Conservation (phyloP, 2,888 invertebrate genomes). For the Cheilosia variabilis region DNA sequence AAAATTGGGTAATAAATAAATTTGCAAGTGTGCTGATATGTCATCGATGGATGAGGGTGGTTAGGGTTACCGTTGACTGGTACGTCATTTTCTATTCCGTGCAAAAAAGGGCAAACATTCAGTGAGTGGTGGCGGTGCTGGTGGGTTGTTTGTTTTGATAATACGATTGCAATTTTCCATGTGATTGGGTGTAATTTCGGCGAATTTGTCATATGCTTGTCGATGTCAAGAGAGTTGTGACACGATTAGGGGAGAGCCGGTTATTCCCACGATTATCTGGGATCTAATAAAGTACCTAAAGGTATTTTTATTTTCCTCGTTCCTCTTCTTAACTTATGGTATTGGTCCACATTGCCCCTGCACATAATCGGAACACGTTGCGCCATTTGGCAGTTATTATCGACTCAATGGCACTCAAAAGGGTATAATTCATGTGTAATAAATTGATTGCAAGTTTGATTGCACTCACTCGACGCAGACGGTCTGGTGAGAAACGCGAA, state of each 20-base stretch:
- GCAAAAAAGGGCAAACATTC: conserved; percentile 62
- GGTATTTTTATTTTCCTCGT: conserved; percentile 32
- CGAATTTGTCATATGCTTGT: conserved; percentile 69
- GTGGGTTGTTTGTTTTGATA: conserved; percentile 72
- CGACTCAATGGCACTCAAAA: conserved; percentile 80
- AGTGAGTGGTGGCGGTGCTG: conserved; percentile 28
- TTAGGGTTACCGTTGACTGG: conserved; percentile 30
- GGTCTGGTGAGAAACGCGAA: background rate
- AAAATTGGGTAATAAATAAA: conserved; percentile 76
- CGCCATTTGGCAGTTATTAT: conserved; percentile 56
- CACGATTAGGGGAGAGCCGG: background rate
- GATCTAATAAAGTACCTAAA: conserved; percentile 46
- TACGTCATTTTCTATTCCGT: conserved; percentile 50
- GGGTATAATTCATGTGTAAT: conserved; percentile 82
- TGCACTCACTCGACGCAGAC: conserved; percentile 49
- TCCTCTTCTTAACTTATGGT: conserved; percentile 13
- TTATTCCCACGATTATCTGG: conserved; percentile 65
- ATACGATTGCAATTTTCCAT: conserved; percentile 75
- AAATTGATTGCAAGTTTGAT: conserved; percentile 80
- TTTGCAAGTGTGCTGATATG: conserved; percentile 70
- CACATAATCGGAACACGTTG: background rate
- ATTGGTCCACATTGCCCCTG: conserved; percentile 29
- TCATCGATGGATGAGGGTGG: conserved; percentile 63
- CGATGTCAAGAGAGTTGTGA: conserved; percentile 35
- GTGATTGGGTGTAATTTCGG: conserved; percentile 72